Conservation (phyloP, 2,888 invertebrate genomes). For the Clostera curtula region DNA sequence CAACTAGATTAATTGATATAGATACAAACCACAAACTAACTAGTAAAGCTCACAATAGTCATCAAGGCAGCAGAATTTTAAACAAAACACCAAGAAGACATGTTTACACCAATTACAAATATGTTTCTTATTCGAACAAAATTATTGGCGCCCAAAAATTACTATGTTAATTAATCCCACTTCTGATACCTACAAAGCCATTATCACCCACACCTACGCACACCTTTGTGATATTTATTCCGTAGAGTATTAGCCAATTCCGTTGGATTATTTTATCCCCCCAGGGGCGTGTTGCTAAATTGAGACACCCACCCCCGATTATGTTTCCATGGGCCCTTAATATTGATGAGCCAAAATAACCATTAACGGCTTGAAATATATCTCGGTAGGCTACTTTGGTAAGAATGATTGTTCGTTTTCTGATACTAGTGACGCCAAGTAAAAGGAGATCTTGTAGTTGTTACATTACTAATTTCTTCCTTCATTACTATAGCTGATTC, state of each 20-base stretch:
- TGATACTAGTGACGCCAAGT: neutral
- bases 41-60: no score
- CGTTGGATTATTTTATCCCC: conserved; percentile 38
- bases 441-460: no score
- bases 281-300: conserved; percentile 28
- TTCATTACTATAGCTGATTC: no score
- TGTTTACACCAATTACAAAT: no score
- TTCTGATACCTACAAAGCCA: neutral
- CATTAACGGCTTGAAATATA: conserved; percentile 17
- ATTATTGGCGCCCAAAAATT: no score
- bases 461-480: no score
- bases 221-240: conserved; percentile 21
- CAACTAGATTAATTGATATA: no score
- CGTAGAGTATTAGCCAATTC: conserved; percentile 34
- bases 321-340: conserved; percentile 28
- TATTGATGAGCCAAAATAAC: conserved; percentile 33
- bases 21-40: no score
- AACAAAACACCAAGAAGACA: no score
- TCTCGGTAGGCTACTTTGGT: conserved; percentile 1
- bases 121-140: no score
- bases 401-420: conserved; percentile 1
- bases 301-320: conserved; percentile 22
- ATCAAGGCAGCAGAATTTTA: no score
- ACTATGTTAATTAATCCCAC: no score
- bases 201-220: conserved; percentile 2